Percentiles rank a stretch among this genome's conserved stretches.
These are phyloP conservation scores for Caenorhabditis sp. DNA, from an alignment of 2,888 invertebrate genomes.

Conservation along the genomic window DNA sequence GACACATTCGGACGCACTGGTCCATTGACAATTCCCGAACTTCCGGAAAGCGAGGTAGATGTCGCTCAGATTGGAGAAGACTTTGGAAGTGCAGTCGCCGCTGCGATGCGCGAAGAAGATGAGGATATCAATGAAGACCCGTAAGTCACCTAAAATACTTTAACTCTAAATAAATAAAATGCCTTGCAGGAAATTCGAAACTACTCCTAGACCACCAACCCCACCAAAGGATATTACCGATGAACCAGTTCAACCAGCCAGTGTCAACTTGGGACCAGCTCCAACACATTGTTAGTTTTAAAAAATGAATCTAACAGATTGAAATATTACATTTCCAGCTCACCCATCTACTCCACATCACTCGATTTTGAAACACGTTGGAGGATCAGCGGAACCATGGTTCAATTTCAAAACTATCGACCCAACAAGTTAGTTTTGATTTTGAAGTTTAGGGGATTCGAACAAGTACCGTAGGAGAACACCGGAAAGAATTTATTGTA, in stretches of 20 bases:
- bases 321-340: slow-evolving; percentile 21
- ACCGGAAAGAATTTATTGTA: too few species aligned
- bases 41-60: slow-evolving; percentile 27
- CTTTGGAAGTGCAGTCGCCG: slow-evolving; percentile 18
- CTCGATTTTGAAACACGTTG: slow-evolving; percentile 60
- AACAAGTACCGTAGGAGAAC: too few species aligned
- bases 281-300: slow-evolving; percentile 37
- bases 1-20: slow-evolving; percentile 48
- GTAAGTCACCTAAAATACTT: not conserved
- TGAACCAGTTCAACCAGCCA: slow-evolving; percentile 58
- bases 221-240: slow-evolving; percentile 65
- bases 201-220: slow-evolving; percentile 63
- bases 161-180: not conserved
- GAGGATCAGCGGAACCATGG: slow-evolving; percentile 51
- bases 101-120: slow-evolving; percentile 20
- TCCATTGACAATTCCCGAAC: slow-evolving; percentile 60
- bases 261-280: slow-evolving; percentile 61
- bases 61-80: slow-evolving; percentile 21
- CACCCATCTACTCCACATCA: slow-evolving; percentile 48
- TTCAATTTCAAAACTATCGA: slow-evolving; percentile 61
- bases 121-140: not conserved
- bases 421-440: slow-evolving; percentile 52
- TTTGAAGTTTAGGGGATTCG: not conserved
- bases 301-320: not conserved
- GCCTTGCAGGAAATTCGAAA: slow-evolving; percentile 50